Evolutionary conservation across 2,888 invertebrate species (phyloP), one percentile per base, ranked within the genome.

Genomic region (Melanchra persicariae): DNA sequence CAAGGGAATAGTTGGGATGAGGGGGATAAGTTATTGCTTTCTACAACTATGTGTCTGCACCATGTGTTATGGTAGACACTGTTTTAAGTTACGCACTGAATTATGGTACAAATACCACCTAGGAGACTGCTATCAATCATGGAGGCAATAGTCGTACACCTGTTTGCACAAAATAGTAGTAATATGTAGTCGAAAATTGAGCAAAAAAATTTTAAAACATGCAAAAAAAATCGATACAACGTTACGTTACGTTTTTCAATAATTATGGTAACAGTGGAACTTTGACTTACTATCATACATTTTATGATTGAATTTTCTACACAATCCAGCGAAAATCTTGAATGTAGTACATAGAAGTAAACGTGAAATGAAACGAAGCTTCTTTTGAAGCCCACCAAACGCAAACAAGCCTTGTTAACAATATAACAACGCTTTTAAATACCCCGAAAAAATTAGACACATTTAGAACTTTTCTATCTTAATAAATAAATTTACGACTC

Each of bases 1-100:
- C 94, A 83, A 92, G 95, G 95, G 95, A 95, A 94, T 95, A 95
- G 94, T 94, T 93, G 92, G 94, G 94, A 94, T 93, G 93, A 93
- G 91, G 91, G 92, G 93, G 91, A 94, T 96, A 94, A 96, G 85
- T 94, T 95, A 95, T 95, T 90, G 94, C 94, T 93, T 95, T 95
- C 95, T 95, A 91, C 90, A 94, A 95, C 94, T 95, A 94, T 93
- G 93, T 93, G 93, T 93, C 93, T 93, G 91, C 90, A 87, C 93
- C 95, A 94, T 95, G 92, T 95, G 95, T 94, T 94, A 92, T 92
- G 89, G 89, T 91, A 93, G 88, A 91, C 89, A 91, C 89, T 93
- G 92, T 93, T 94, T 94, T 93, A 93, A 93, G 88, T 92, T 91
- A 90, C 90, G 85, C 87, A 90, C 87, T 87, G 74, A 85, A 87